A percentile compares a stretch with the other conserved stretches of the same genome.
These are phyloP conservation scores for Phragmatobia fuliginosa DNA, from an alignment of 2,888 invertebrate genomes.

Conservation along the genomic window DNA sequence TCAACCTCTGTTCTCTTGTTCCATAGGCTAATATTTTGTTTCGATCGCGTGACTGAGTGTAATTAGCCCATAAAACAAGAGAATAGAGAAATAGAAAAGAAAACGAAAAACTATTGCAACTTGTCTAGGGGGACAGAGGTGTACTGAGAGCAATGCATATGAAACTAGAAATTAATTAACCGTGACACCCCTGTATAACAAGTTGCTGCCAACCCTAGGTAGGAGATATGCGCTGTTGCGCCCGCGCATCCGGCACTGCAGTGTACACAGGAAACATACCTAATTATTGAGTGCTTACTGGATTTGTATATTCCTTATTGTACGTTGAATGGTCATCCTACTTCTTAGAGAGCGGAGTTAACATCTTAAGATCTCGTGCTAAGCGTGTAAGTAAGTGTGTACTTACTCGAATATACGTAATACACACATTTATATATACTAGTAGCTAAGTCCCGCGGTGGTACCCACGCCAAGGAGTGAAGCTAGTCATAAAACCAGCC, in stretches of 20 bases:
- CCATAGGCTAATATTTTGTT: too few relatives aligned
- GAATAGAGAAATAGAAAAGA: too few relatives aligned
- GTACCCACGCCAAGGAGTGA: too few relatives aligned
- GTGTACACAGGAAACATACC: conserved; percentile 47
- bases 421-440: not conserved
- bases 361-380: not conserved
- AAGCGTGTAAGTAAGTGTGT: not conserved
- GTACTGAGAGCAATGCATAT: not conserved
- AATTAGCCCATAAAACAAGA: too few relatives aligned
- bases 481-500: too few relatives aligned
- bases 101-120: too few relatives aligned
- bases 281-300: conserved; percentile 38
- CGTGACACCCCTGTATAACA: conserved; percentile 21
- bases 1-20: too few relatives aligned
- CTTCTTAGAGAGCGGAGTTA: not conserved
- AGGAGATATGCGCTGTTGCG: conserved; percentile 52
- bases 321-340: not conserved
- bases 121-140: too few relatives aligned
- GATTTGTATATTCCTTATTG: conserved; percentile 3
- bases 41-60: too few relatives aligned
- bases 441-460: too few relatives aligned
- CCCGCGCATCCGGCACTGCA: conserved; percentile 44
- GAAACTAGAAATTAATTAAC: conserved; percentile 10
- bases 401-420: not conserved
- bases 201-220: conserved; percentile 17